Base-by-base conservation (phyloP, 2,797 vertebrate species). In the Urocyon cinereoargenteus region DNA sequence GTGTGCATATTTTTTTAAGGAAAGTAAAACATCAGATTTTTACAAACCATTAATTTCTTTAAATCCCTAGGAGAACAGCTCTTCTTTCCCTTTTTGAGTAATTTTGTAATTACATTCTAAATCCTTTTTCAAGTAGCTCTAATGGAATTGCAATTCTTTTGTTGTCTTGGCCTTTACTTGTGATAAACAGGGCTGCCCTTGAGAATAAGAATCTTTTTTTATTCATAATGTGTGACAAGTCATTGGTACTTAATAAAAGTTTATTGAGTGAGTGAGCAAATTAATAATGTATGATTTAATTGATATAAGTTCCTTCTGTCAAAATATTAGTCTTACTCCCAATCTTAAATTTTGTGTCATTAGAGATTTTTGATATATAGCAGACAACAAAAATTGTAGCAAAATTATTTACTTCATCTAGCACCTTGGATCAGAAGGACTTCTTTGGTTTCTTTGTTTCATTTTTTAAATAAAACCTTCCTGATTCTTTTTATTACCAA, bases 81-180 rank as follows among this genome's bases (percentile, higher is more conserved):
- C 28, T 64, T 91, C 31, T 45, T 94, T 94, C 8, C 24, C 16
- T 83, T 70, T 77, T 88, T 34, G 86, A 90, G 49, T 87, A 85
- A 97, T 94, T 96, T 94, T 90, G 31, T 93, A 87, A 97, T 91
- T 96, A 22, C 16, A 59, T 91, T 96, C 36, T 86, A 90, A 94
- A 77, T 89, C 18, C 6, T 40, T 82, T 77, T 95, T 68, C 45
- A 78, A 87, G 49, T 83, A 90, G 64, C 78, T 93, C 1, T 84
- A 91, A 94, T 86, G 19, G 22, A 55, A 79, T 77, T 91, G 15
- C 3, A 49, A 6, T 84, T 94, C 7, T 68, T 93, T 75, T 96
- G 62, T 53, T 93, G 26, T 83, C 62, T 34, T 95, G 49, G 24
- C 55, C 83, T 92, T 85, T 95, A 14, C 72, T 86, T 68, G 49